These are phyloP conservation scores for Macrochelys suwanniensis DNA, from an alignment of 2,797 vertebrate species.

Conservation along the genomic window DNA sequence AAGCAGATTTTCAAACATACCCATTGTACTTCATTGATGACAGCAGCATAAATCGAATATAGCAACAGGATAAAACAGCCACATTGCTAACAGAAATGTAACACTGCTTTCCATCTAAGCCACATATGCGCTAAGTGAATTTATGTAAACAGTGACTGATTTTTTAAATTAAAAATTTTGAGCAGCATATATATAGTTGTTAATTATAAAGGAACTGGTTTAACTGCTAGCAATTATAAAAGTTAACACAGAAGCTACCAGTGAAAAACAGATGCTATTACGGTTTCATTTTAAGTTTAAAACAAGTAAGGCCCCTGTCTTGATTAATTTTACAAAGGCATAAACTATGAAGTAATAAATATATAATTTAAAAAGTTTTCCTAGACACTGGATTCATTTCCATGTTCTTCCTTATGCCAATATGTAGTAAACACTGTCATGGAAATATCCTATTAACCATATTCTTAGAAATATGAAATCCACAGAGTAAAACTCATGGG, in stretches of 20 bases:
- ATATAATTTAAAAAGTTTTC: background rate
- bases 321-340: background rate
- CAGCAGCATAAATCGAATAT: background rate
- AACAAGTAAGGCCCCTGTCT: background rate
- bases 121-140: background rate
- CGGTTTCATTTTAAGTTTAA: too few species aligned
- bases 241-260: background rate
- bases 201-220: conserved; percentile 8
- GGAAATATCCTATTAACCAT: background rate
- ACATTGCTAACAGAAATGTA: background rate
- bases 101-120: background rate
- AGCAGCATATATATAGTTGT: background rate
- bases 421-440: background rate
- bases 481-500: background rate
- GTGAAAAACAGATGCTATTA: background rate
- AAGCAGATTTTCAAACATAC: background rate
- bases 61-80: background rate
- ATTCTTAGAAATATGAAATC: background rate
- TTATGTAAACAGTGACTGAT: background rate
- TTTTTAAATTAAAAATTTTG: background rate
- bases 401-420: background rate
- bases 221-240: background rate
- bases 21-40: background rate
- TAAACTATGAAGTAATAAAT: background rate
- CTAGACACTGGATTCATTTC: background rate